These are phyloP conservation scores for Aspiorhynchus laticeps DNA, from an alignment of 2,113 vertebrate genomes.

Conservation along the genomic window DNA sequence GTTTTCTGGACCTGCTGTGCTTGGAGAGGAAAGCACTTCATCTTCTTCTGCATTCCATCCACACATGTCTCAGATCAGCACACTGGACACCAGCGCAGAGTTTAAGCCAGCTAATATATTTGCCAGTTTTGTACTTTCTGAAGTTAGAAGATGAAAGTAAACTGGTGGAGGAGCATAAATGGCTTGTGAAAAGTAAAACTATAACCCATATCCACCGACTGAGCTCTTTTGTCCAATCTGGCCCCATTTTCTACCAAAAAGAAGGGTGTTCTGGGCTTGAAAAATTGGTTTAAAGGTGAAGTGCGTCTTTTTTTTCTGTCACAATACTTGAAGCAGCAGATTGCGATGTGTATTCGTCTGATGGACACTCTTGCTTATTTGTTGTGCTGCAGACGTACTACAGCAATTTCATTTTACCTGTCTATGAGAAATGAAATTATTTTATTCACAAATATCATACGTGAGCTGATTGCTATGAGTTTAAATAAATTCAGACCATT, in stretches of 20 bases:
- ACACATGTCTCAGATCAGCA: constrained; percentile 28
- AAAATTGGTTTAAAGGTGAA: neutral
- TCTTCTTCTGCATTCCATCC: constrained; percentile 25
- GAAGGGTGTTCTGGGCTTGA: neutral
- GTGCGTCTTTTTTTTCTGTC: neutral
- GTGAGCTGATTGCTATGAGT: too few species aligned
- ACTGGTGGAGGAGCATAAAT: neutral
- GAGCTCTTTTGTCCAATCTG: neutral
- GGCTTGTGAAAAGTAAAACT: neutral
- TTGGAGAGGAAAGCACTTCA: constrained; percentile 32
- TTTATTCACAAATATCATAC: too few species aligned
- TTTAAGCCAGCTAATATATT: neutral
- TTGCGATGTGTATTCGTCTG: neutral
- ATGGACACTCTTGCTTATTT: neutral
- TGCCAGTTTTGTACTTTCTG: neutral
- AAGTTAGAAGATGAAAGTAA: constrained; percentile 3
- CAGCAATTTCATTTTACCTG: neutral
- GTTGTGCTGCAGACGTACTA: neutral
- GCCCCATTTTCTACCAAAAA: neutral
- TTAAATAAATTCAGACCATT: too few species aligned
- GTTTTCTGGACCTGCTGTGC: constrained; percentile 34
- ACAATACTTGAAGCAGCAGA: neutral
- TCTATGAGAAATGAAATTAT: neutral
- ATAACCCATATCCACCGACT: neutral
- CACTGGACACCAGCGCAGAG: neutral